phyloP scores from a whole-genome alignment of 2,113 vertebrate genomes.

The Ceratotherium simum region DNA sequence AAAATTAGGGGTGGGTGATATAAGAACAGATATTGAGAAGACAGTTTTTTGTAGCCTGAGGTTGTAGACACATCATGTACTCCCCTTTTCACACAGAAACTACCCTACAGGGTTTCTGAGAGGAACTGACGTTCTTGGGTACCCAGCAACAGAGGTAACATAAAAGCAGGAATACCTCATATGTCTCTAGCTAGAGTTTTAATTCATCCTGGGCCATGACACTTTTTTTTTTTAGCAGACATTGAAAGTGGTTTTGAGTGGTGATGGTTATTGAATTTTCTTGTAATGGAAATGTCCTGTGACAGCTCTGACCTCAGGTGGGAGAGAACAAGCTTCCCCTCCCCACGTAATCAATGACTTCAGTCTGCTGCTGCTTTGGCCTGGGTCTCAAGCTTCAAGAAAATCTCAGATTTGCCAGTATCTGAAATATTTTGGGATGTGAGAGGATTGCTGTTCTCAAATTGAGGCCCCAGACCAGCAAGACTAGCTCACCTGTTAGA shows the following conservation, averaged over 20 bases:
- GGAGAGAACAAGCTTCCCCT: not conserved
- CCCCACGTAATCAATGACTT: not conserved
- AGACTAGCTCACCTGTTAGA: not conserved
- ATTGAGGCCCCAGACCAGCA: not conserved
- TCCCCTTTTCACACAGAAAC: not conserved
- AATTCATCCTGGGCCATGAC: slow-evolving; percentile 9
- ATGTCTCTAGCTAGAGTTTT: not conserved
- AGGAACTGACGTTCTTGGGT: not conserved
- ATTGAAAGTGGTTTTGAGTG: slow-evolving; percentile 38
- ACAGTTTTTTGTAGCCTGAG: not conserved
- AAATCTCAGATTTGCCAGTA: not conserved
- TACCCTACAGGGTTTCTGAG: not conserved
- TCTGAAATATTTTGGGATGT: not conserved
- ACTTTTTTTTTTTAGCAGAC: not conserved
- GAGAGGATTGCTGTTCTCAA: not conserved
- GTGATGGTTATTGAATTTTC: slow-evolving; percentile 38
- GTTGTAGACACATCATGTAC: not conserved
- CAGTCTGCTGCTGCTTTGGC: not conserved
- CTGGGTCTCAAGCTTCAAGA: not conserved
- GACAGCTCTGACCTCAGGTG: not conserved
- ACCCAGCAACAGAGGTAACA: not conserved
- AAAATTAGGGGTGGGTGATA: not conserved
- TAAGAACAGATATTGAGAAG: not conserved
- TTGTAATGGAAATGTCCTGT: slow-evolving; percentile 18
- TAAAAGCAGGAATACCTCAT: not conserved